Evolutionary conservation across 2,888 invertebrate genomes (phyloP).

Genomic region (Watsonalla binaria): DNA sequence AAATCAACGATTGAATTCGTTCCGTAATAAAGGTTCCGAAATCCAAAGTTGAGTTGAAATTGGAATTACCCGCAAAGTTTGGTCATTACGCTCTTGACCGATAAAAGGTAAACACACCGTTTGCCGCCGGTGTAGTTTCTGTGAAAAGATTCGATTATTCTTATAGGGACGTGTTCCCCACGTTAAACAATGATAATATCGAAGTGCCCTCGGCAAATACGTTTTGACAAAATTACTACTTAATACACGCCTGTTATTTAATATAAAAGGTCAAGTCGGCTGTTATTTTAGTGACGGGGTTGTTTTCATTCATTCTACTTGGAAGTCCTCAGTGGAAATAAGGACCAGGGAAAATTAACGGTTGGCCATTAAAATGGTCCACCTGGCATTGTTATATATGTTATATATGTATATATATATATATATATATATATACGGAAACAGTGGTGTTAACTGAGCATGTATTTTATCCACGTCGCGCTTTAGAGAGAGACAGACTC

Average conservation of each 20-base stretch:
- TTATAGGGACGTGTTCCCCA: conserved; percentile 13
- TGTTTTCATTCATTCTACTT: conserved; percentile 27
- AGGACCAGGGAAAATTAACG: too few species aligned
- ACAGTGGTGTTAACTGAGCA: too few species aligned
- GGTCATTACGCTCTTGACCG: conserved; percentile 1
- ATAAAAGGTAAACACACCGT: conserved; percentile 5
- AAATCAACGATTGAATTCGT: neutral
- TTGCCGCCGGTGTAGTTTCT: conserved; percentile 10
- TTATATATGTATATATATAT: too few species aligned
- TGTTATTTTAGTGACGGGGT: conserved; percentile 34
- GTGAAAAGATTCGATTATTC: conserved; percentile 25
- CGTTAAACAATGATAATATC: conserved; percentile 25
- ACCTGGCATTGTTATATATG: too few species aligned
- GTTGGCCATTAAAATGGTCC: too few species aligned
- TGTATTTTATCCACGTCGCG: too few species aligned
- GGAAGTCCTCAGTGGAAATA: neutral
- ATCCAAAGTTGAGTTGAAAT: conserved; percentile 1
- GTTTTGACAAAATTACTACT: conserved; percentile 31
- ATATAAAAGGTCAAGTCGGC: conserved; percentile 28
- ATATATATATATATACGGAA: too few species aligned
- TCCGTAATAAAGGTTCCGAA: neutral
- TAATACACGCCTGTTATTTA: conserved; percentile 34
- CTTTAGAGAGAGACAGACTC: too few species aligned
- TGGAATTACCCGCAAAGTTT: conserved; percentile 1
- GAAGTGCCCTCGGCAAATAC: conserved; percentile 23